phyloP scores from a whole-genome alignment of 2,113 vertebrate genomes.

The Arvicanthis niloticus region DNA sequence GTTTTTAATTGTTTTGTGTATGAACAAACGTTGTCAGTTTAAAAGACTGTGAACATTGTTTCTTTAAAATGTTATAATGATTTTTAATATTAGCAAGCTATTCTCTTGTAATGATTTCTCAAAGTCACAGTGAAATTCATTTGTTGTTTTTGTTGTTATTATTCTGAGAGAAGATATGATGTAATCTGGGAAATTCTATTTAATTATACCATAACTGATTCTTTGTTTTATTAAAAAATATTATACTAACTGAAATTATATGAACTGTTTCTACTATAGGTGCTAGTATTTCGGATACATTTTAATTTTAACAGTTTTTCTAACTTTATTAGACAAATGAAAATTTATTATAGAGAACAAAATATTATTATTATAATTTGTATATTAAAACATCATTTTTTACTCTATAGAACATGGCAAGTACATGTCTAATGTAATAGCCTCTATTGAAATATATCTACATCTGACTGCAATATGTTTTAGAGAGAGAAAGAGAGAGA shows the following conservation, averaged over 20 bases:
- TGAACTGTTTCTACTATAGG: neutral
- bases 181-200: neutral
- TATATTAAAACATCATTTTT: neutral
- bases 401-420: neutral
- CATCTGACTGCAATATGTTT: neutral
- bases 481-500: no score
- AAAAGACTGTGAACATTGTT: neutral
- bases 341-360: neutral
- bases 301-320: neutral
- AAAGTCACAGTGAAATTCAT: neutral
- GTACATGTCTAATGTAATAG: neutral
- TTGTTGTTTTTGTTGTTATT: neutral
- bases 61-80: no score
- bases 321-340: slow-evolving; percentile 21
- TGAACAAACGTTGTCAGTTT: neutral
- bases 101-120: neutral
- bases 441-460: slow-evolving; percentile 32
- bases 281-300: neutral
- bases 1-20: neutral
- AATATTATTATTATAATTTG: neutral
- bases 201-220: neutral
- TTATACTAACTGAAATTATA: neutral
- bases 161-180: slow-evolving; percentile 4
- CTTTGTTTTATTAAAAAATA: slow-evolving; percentile 52
- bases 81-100: neutral